Conservation (phyloP, 2,113 vertebrate species). For the Caloenas nicobarica region DNA sequence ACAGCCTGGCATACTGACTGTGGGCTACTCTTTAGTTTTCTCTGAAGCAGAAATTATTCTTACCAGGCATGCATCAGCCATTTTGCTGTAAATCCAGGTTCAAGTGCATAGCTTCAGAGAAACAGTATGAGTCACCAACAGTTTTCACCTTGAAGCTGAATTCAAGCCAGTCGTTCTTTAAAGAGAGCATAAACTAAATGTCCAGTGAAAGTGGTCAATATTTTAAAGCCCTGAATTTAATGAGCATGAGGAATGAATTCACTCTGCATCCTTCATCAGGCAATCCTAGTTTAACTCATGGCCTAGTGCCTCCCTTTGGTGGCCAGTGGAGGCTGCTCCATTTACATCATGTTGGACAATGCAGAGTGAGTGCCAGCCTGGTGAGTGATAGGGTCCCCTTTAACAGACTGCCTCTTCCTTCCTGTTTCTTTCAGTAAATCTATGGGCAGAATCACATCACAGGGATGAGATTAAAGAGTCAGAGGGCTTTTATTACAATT, state of each 20-base stretch:
- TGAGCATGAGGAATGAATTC: background rate
- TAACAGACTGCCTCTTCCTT: background rate
- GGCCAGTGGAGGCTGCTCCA: background rate
- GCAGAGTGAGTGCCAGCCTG: background rate
- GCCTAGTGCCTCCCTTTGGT: background rate
- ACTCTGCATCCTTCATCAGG: background rate
- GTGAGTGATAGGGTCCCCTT: background rate
- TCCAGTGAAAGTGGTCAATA: background rate
- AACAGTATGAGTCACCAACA: background rate
- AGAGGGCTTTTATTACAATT: background rate
- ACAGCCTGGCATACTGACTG: background rate
- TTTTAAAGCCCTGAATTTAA: constrained; percentile 12
- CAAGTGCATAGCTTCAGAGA: background rate
- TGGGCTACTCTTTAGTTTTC: background rate
- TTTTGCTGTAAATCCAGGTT: background rate
- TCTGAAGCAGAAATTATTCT: background rate
- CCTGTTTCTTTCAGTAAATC: background rate
- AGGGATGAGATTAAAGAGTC: background rate
- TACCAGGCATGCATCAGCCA: background rate
- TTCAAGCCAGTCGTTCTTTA: background rate
- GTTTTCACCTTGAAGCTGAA: background rate
- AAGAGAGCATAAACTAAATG: background rate
- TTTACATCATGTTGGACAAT: background rate
- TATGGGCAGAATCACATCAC: background rate
- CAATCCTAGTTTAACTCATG: background rate